phyloP scores from a whole-genome alignment of 2,888 invertebrate genomes.

The Liposcelis brunnea region DNA sequence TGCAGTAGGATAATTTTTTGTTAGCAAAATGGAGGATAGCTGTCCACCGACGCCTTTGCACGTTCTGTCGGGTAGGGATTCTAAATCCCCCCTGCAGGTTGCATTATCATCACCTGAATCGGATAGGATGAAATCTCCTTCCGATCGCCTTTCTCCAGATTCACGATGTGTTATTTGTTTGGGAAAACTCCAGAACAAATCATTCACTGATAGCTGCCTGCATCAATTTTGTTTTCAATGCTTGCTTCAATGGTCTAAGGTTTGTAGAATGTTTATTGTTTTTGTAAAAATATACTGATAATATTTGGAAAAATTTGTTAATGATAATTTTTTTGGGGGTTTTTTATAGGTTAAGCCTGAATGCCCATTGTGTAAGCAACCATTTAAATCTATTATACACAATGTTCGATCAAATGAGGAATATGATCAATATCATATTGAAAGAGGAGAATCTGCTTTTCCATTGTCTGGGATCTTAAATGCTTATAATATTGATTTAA shows the following conservation, averaged over 20 bases:
- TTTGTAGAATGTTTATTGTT: slow-evolving; percentile 21
- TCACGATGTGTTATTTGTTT: slow-evolving; percentile 88
- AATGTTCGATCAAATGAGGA: slow-evolving; percentile 75
- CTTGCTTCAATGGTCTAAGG: slow-evolving; percentile 82
- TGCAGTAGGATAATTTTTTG: too few relatives aligned
- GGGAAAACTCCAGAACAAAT: slow-evolving; percentile 69
- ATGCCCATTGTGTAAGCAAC: slow-evolving; percentile 86
- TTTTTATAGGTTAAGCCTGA: slow-evolving; percentile 65
- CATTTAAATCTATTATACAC: slow-evolving; percentile 80
- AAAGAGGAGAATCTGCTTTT: slow-evolving; percentile 11
- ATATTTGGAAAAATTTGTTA: neutral
- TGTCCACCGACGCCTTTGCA: too few relatives aligned
- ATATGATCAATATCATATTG: slow-evolving; percentile 62
- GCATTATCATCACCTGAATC: neutral
- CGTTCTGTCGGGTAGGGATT: too few relatives aligned
- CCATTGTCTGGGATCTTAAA: neutral
- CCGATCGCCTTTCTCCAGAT: slow-evolving; percentile 46
- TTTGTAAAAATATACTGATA: neutral
- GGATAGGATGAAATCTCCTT: slow-evolving; percentile 5
- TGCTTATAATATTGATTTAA: neutral
- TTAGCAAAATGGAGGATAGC: too few relatives aligned
- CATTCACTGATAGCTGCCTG: slow-evolving; percentile 80
- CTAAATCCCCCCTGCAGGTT: too few relatives aligned
- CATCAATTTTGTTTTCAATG: slow-evolving; percentile 92
- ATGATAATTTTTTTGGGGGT: too few relatives aligned